A percentile compares a stretch with the other conserved stretches of the same genome.
Conservation (phyloP, 2,113 vertebrate genomes). For the Reinhardtius hippoglossoides region DNA sequence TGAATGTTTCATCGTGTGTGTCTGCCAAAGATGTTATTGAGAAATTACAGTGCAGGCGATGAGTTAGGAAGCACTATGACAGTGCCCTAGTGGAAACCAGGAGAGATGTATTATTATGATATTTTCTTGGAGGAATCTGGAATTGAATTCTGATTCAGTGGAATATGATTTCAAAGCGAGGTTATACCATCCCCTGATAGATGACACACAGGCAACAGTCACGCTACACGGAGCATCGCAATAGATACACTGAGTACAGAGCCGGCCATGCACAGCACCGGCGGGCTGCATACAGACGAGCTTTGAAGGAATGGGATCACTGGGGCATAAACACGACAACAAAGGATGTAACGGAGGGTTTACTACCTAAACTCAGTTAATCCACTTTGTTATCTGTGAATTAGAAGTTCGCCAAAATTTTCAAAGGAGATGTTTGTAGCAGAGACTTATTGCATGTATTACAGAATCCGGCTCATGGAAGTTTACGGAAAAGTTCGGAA, state of each 20-base stretch:
- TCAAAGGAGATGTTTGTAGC: constrained; percentile 7
- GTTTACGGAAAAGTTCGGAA: neutral
- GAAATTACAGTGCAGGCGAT: constrained; percentile 68
- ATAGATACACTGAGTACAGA: constrained; percentile 68
- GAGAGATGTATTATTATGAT: constrained; percentile 76
- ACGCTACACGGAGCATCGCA: constrained; percentile 70
- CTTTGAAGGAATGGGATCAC: constrained; percentile 55
- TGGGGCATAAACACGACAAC: constrained; percentile 64
- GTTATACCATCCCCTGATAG: constrained; percentile 70
- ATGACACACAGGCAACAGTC: constrained; percentile 75
- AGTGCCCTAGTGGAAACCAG: constrained; percentile 69
- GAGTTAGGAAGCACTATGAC: constrained; percentile 70
- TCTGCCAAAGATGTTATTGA: constrained; percentile 64
- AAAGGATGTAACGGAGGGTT: constrained; percentile 57
- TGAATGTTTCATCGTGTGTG: constrained; percentile 68
- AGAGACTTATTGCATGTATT: neutral
- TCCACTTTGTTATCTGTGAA: constrained; percentile 34
- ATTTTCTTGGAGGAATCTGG: constrained; percentile 75
- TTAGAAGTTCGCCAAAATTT: constrained; percentile 17
- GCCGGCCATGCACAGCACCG: constrained; percentile 59
- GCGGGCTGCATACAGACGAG: constrained; percentile 71
- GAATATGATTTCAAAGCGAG: constrained; percentile 77
- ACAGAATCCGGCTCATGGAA: neutral
- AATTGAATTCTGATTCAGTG: constrained; percentile 80
- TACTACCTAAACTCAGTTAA: constrained; percentile 40